Conservation (phyloP, 1,140 invertebrate species). For the Drosophila eugracilis region DNA sequence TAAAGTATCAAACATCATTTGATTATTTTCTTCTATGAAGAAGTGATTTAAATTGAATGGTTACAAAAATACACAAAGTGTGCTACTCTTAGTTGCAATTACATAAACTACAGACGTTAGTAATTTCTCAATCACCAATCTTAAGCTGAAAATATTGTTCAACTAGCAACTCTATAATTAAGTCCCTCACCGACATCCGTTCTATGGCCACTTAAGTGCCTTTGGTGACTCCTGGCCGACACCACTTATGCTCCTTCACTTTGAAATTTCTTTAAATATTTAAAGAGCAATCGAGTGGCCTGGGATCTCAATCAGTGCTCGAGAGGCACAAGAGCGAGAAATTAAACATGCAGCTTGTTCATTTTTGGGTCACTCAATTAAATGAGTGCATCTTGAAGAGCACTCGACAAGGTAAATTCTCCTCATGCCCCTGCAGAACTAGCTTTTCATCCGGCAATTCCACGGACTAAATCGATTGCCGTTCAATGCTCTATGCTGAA, state of each 20-base stretch:
- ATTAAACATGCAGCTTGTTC: conserved; percentile 57
- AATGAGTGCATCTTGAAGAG: conserved; percentile 57
- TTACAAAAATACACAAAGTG: too few relatives aligned
- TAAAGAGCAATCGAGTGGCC: conserved; percentile 49
- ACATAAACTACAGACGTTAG: too few relatives aligned
- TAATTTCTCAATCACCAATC: background rate
- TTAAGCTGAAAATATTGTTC: background rate
- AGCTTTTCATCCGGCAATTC: conserved; percentile 1
- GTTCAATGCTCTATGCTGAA: conserved; percentile 25
- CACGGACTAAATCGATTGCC: conserved; percentile 26
- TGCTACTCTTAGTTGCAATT: background rate
- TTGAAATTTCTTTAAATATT: conserved; percentile 53
- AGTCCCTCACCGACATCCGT: background rate
- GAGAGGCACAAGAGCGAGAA: conserved; percentile 44
- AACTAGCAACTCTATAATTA: background rate
- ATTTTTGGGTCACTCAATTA: conserved; percentile 70
- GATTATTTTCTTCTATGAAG: too few relatives aligned
- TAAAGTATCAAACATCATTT: too few relatives aligned
- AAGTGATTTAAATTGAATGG: too few relatives aligned
- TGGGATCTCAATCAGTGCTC: conserved; percentile 59
- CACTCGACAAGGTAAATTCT: conserved; percentile 47
- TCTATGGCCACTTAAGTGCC: conserved; percentile 24
- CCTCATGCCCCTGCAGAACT: conserved; percentile 16
- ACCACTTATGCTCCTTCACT: conserved; percentile 23
- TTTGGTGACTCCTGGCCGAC: conserved; percentile 31